These are phyloP conservation scores for Ernsta delagoae DNA, from an alignment of 2,888 invertebrate genomes.

Conservation along the genomic window DNA sequence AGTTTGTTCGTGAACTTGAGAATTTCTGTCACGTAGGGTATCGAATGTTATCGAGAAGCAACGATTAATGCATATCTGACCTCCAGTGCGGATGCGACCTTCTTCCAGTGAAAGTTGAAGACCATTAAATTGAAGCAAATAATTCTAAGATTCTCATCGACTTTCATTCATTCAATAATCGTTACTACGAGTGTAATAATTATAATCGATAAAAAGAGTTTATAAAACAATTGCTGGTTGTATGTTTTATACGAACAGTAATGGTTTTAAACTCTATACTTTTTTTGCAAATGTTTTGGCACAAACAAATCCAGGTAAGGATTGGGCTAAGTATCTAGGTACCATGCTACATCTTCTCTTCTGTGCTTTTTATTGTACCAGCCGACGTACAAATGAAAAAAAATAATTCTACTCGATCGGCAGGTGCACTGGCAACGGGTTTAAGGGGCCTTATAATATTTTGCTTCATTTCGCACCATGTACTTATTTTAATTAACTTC, in stretches of 20 bases:
- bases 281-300: no score
- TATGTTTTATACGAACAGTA: not conserved
- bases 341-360: no score
- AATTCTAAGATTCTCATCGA: constrained; percentile 43
- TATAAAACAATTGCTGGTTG: no score
- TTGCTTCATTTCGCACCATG: no score
- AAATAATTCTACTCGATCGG: not conserved
- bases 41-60: constrained; percentile 3
- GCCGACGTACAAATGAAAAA: constrained; percentile 13
- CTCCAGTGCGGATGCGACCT: constrained; percentile 46
- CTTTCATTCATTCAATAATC: constrained; percentile 37
- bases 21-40: constrained; percentile 29
- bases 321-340: no score
- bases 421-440: constrained; percentile 21
- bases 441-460: constrained; percentile 5
- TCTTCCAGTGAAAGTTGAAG: constrained; percentile 54
- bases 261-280: no score
- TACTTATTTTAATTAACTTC: no score
- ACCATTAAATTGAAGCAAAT: constrained; percentile 44
- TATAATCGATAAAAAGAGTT: no score
- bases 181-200: no score
- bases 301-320: not conserved
- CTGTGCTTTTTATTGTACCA: no score
- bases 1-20: constrained; percentile 31
- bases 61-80: constrained; percentile 38